phyloP scores from a whole-genome alignment of 2,888 invertebrate species.

The Eudemis profundana region DNA sequence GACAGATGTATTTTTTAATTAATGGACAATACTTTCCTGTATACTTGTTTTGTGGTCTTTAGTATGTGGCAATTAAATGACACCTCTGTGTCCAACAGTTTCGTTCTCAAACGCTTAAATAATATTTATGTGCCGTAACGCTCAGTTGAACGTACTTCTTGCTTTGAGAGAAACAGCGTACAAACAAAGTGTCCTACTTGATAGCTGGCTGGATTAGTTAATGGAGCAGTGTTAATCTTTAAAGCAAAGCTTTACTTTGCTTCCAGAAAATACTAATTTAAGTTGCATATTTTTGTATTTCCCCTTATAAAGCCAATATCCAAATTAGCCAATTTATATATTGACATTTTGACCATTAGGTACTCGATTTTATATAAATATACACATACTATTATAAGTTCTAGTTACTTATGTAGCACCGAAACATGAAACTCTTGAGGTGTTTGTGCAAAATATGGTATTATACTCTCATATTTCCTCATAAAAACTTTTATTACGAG shows the following conservation, averaged over 20 bases:
- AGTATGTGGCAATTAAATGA: not conserved
- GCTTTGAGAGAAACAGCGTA: slow-evolving; percentile 3
- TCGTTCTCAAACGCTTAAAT: not conserved
- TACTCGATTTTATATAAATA: too few relatives aligned
- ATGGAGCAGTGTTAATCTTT: slow-evolving; percentile 11
- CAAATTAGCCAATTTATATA: too few relatives aligned
- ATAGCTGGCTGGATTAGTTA: slow-evolving; percentile 11
- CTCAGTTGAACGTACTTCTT: not conserved
- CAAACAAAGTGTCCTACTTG: slow-evolving; percentile 4
- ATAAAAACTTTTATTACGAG: slow-evolving; percentile 78
- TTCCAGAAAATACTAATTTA: not conserved
- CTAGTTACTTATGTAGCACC: too few relatives aligned
- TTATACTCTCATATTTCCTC: slow-evolving; percentile 67
- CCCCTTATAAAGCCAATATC: too few relatives aligned
- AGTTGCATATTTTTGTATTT: too few relatives aligned
- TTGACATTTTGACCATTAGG: too few relatives aligned
- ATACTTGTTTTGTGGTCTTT: not conserved
- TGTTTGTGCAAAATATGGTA: slow-evolving; percentile 59
- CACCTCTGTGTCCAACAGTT: slow-evolving; percentile 1
- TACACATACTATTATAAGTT: too few relatives aligned
- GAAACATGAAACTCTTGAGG: slow-evolving; percentile 6
- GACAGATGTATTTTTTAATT: too few relatives aligned
- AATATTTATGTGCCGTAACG: slow-evolving; percentile 1
- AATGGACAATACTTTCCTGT: too few relatives aligned
- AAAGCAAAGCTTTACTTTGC: slow-evolving; percentile 1